phyloP scores from a whole-genome alignment of 1,140 invertebrate genomes.

The Paraescarpia echinospica region DNA sequence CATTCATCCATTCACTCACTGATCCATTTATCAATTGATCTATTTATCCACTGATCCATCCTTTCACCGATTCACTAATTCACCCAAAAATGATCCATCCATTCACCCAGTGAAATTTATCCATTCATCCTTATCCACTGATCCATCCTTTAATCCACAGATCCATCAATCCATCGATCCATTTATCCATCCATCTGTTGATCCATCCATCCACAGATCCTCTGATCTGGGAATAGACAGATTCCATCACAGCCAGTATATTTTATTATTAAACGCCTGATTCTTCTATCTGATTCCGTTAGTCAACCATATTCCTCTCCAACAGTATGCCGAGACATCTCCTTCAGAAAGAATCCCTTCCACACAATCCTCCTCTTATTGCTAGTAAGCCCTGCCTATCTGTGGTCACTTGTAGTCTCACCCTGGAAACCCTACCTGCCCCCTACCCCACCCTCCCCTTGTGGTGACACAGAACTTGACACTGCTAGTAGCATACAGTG shows the following conservation, averaged over 20 bases:
- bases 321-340: neutral
- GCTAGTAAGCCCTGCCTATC: neutral
- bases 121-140: neutral
- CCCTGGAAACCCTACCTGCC: neutral
- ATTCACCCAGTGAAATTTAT: neutral
- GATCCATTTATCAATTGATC: neutral
- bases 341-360: neutral
- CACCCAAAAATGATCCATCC: neutral
- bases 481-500: neutral
- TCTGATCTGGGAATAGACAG: too few relatives aligned
- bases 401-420: neutral
- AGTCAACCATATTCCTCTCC: too few relatives aligned
- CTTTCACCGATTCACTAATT: neutral
- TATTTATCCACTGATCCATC: neutral
- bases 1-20: neutral
- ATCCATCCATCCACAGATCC: neutral
- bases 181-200: neutral
- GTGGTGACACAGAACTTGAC: neutral
- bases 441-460: too few relatives aligned
- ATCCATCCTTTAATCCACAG: neutral
- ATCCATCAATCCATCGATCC: neutral
- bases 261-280: too few relatives aligned
- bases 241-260: too few relatives aligned
- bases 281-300: too few relatives aligned
- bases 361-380: neutral